Evolutionary conservation across 2,797 vertebrate genomes (phyloP).

Genomic region (Premnoplex brunnescens): DNA sequence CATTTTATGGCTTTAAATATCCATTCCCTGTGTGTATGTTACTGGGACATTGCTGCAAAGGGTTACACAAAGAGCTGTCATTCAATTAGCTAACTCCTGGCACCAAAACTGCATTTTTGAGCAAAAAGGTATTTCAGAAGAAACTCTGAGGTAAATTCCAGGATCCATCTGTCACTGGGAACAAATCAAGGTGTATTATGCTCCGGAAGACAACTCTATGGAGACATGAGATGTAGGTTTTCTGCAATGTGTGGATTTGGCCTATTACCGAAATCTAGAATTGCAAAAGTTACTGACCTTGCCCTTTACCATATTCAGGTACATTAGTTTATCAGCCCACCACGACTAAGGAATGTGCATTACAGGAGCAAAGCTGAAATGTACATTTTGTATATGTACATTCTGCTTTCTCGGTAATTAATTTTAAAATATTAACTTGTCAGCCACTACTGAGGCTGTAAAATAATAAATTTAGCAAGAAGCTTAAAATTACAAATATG

Average conservation of each 20-base stretch:
- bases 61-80: not conserved
- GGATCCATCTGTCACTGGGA: not conserved
- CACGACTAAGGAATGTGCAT: not conserved
- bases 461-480: not conserved
- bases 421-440: not conserved
- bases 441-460: not conserved
- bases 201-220: not conserved
- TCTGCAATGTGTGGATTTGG: not conserved
- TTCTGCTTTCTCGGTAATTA: not conserved
- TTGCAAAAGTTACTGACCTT: not conserved
- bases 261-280: not conserved
- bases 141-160: not conserved
- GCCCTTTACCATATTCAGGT: not conserved
- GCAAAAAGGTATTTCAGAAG: not conserved
- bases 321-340: not conserved
- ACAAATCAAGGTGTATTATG: not conserved
- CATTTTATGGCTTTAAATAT: not conserved
- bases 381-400: not conserved
- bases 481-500: not conserved
- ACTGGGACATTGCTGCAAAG: not conserved
- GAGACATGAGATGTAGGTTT: not conserved
- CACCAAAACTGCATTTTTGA: not conserved
- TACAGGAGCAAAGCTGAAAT: not conserved
- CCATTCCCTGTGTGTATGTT: not conserved
- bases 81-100: not conserved